These are phyloP conservation scores for Ecliptopera silaceata DNA, from an alignment of 2,888 invertebrate species.

Conservation along the genomic window DNA sequence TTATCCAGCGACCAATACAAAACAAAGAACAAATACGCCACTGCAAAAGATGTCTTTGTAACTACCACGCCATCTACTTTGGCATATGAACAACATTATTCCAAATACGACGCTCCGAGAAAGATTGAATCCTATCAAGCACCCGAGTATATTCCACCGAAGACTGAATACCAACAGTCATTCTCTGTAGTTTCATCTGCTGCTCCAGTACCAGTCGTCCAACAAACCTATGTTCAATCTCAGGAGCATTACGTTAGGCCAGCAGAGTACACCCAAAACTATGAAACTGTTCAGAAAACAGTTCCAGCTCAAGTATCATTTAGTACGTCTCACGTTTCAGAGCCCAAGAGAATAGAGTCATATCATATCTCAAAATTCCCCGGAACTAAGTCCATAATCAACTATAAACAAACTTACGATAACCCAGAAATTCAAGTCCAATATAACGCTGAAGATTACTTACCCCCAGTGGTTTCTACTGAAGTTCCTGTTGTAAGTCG, in stretches of 20 bases:
- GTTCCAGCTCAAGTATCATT: conserved; percentile 48
- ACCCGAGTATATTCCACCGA: conserved; percentile 57
- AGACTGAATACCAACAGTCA: conserved; percentile 55
- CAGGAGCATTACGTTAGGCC: conserved; percentile 56
- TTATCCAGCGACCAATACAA: conserved; percentile 42
- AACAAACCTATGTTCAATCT: conserved; percentile 53
- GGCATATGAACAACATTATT: conserved; percentile 69
- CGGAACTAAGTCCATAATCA: conserved; percentile 50
- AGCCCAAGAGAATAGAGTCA: conserved; percentile 61
- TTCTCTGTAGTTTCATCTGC: conserved; percentile 55
- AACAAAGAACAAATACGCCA: conserved; percentile 47
- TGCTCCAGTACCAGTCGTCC: conserved; percentile 55
- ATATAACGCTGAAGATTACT: conserved; percentile 70
- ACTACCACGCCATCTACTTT: conserved; percentile 69
- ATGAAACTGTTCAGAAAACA: conserved; percentile 43
- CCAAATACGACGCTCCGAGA: conserved; percentile 59
- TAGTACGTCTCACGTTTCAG: conserved; percentile 54
- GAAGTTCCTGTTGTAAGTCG: conserved; percentile 50
- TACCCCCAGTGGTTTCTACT: conserved; percentile 65
- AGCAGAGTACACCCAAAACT: conserved; percentile 46
- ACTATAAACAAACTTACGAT: conserved; percentile 62
- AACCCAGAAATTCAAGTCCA: conserved; percentile 69
- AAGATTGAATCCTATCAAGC: conserved; percentile 54
- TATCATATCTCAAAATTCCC: conserved; percentile 60
- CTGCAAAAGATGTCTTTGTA: conserved; percentile 58